phyloP scores from a whole-genome alignment of 1,140 invertebrate species.

The Theocolax elegans region DNA sequence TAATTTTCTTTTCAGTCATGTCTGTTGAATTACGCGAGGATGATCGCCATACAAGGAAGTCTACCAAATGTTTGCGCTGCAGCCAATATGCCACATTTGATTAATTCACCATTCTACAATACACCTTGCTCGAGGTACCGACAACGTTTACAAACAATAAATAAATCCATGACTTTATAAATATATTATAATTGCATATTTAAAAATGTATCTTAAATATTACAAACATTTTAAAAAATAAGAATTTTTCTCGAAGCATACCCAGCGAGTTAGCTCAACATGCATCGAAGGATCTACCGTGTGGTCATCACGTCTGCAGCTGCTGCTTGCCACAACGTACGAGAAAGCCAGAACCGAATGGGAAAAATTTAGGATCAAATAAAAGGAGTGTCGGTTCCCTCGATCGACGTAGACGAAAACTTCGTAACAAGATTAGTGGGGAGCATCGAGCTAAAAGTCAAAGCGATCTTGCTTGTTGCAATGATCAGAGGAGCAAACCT shows the following conservation, averaged over 20 bases:
- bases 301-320: neutral
- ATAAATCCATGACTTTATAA: neutral
- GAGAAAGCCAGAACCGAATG: neutral
- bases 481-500: conserved; percentile 50
- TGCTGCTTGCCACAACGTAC: neutral
- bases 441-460: conserved; percentile 60
- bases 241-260: conserved; percentile 7
- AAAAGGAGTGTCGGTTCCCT: conserved; percentile 52
- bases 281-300: neutral
- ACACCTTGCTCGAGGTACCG: conserved; percentile 5
- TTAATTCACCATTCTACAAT: conserved; percentile 4
- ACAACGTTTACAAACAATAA: neutral
- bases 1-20: conserved; percentile 57
- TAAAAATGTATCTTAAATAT: neutral
- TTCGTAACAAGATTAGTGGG: conserved; percentile 55
- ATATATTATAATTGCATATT: neutral
- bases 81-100: neutral
- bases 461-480: conserved; percentile 55
- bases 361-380: neutral
- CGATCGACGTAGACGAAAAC: conserved; percentile 54
- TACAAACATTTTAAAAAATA: neutral
- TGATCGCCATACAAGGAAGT: conserved; percentile 58
- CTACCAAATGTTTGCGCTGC: conserved; percentile 58
- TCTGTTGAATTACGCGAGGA: conserved; percentile 55
- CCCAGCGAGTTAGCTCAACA: conserved; percentile 10